Conservation (phyloP, 2,797 vertebrate genomes). For the Toxotes lorentzi region DNA sequence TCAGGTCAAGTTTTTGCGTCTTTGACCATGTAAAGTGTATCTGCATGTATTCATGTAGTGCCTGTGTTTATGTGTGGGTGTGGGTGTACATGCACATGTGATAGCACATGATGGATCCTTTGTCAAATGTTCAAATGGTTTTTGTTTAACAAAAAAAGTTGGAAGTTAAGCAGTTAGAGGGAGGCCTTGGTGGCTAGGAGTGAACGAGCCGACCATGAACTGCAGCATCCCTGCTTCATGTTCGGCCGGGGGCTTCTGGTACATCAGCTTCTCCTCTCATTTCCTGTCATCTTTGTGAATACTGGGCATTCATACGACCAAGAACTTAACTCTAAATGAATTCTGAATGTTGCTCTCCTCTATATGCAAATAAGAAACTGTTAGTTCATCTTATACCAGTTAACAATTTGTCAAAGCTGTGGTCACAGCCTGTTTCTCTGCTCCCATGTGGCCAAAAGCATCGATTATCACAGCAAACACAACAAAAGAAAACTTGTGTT, state of each 20-base stretch:
- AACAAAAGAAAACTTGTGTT: neutral
- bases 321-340: neutral
- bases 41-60: neutral
- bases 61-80: conserved; percentile 21
- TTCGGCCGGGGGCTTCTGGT: neutral
- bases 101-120: conserved; percentile 25
- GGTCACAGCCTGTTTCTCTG: neutral
- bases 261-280: neutral
- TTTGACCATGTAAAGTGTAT: conserved; percentile 35
- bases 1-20: conserved; percentile 54
- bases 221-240: neutral
- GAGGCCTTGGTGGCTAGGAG: neutral
- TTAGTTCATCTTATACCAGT: neutral
- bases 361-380: neutral
- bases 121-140: neutral
- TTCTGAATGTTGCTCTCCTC: neutral
- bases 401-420: neutral
- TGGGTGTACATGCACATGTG: neutral
- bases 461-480: neutral
- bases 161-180: neutral
- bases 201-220: neutral
- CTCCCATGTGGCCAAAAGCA: neutral
- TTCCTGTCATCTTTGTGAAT: neutral
- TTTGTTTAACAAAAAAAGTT: conserved; percentile 13
- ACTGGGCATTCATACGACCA: neutral